Evolutionary conservation across 2,797 vertebrate species (phyloP), one percentile per base, ranked within the genome.

Genomic region (Mormyrops boulengeri): DNA sequence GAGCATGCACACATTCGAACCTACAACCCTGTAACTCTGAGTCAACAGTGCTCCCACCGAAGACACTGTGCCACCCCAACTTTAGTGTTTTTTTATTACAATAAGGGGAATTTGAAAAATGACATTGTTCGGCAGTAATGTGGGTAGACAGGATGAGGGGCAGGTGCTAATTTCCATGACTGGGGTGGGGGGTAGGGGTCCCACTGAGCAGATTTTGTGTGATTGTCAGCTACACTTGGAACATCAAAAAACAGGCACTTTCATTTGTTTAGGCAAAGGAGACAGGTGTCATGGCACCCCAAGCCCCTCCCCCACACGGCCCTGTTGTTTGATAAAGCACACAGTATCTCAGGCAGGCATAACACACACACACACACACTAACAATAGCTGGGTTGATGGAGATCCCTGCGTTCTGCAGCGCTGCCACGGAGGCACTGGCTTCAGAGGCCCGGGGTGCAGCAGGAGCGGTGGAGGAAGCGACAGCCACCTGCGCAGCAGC

Each of bases 351-450:
- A 34, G 66, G 66, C 66, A 47, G 14, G 53, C 4, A 30, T 12
- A 9, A 8, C 62, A 88, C 49, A 77, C 49, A 85, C n/a, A 55
- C 34, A n/a, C 86, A 60, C 7, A 17, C 55, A 94, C 96, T 97
- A 96, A 99, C 98, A 87, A 99, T 97, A 92, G 97, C 97, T 0
- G 98, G 97, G 91, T 97, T 99, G 94, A 99, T 96, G 55, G 98
- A 96, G 92, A 99, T 96, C 92, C 97, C 97, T 1, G 97, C 96
- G 0, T 97, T 96, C 93, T 98, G 98, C 26, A 98, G 95, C 0
- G 97, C 95, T 77, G 98, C 96, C 90, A 96, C 88, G 0, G 97
- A 97, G 12, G 96, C 93, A 91, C 92, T 96, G 88, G 97, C 93
- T 91, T 97, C 98, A 30, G 96, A 96, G 89, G 94, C 89, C 2